phyloP scores from a whole-genome alignment of 2,888 invertebrate genomes.

The Lottia gigantea region DNA sequence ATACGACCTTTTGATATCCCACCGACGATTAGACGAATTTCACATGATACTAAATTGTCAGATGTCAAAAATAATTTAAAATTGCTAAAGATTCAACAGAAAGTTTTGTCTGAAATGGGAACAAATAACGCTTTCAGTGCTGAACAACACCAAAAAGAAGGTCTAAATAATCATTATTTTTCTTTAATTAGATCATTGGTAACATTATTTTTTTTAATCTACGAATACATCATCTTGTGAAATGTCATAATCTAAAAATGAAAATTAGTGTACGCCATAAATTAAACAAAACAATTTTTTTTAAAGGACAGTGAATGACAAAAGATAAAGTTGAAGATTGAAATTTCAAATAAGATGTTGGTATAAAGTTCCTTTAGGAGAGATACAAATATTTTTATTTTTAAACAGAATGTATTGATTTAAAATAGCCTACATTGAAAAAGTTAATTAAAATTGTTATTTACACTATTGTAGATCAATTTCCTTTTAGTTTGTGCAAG shows the following conservation, averaged over 20 bases:
- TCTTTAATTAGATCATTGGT: neutral
- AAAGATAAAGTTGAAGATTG: neutral
- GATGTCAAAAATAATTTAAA: no score
- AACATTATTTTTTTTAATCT: neutral
- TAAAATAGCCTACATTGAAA: no score
- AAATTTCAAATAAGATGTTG: no score
- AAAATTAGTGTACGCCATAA: neutral
- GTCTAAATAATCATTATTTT: neutral
- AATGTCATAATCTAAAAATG: neutral
- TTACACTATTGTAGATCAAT: no score
- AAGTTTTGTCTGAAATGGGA: neutral
- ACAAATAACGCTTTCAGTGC: neutral
- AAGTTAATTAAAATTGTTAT: no score
- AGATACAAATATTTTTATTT: no score
- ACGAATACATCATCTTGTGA: conserved; percentile 1
- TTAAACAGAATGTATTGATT: no score
- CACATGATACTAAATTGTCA: neutral
- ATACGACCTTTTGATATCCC: no score
- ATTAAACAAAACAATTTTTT: neutral
- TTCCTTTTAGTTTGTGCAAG: no score
- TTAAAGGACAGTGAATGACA: conserved; percentile 3
- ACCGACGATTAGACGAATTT: conserved; percentile 6
- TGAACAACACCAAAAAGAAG: neutral
- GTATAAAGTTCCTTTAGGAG: no score
- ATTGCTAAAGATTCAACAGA: neutral